phyloP scores from a whole-genome alignment of 2,797 vertebrate genomes.

The Alfaro cultratus region DNA sequence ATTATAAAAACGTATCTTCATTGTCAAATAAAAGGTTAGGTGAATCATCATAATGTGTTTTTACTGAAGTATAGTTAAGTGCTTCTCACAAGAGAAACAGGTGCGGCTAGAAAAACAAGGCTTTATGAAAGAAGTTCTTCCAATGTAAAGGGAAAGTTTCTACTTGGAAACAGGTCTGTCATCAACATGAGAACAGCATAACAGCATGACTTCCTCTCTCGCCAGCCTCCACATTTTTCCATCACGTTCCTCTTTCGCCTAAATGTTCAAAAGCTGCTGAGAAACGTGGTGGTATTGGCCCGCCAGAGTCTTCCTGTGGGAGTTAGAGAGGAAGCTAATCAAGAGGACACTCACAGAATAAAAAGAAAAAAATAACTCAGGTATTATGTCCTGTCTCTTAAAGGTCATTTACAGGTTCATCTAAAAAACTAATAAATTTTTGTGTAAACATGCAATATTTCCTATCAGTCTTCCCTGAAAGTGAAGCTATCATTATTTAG shows the following conservation, averaged over 20 bases:
- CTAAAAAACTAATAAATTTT: no score
- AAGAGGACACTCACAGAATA: slow-evolving; percentile 31
- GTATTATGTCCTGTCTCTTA: slow-evolving; percentile 19
- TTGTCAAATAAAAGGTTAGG: background rate
- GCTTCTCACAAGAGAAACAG: slow-evolving; percentile 69
- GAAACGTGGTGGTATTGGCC: slow-evolving; percentile 30
- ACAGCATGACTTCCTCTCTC: slow-evolving; percentile 26
- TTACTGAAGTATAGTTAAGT: background rate
- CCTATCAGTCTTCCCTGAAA: no score
- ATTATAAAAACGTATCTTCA: background rate
- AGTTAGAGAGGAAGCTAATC: slow-evolving; percentile 37
- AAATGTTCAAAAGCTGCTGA: slow-evolving; percentile 32
- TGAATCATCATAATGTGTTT: background rate
- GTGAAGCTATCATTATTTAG: no score
- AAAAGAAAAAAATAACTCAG: slow-evolving; percentile 34
- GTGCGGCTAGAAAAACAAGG: slow-evolving; percentile 61
- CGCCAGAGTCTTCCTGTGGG: slow-evolving; percentile 40
- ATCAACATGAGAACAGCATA: slow-evolving; percentile 38
- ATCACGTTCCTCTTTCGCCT: slow-evolving; percentile 19
- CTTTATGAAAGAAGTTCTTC: slow-evolving; percentile 18
- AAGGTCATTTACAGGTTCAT: slow-evolving; percentile 1
- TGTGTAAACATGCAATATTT: no score
- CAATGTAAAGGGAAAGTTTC: slow-evolving; percentile 42
- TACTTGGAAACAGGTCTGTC: slow-evolving; percentile 56
- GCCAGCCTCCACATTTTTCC: slow-evolving; percentile 10